Evolutionary conservation across 2,888 invertebrate genomes (phyloP).

Genomic region (Nomada fucata): DNA sequence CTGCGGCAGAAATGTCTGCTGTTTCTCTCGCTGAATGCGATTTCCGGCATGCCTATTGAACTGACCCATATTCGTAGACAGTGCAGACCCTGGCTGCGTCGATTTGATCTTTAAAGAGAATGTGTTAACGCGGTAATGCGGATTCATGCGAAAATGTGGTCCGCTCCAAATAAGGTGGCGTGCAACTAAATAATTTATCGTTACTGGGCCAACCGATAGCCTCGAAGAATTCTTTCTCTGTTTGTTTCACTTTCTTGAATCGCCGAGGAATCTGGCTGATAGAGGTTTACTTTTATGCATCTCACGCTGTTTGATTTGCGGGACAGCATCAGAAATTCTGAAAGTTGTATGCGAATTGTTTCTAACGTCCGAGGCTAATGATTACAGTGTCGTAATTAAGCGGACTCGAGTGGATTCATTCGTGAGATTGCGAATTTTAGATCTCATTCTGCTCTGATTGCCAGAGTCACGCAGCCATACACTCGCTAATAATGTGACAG

Average conservation of each 20-base stretch:
- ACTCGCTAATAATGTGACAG: constrained; percentile 61
- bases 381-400: constrained; percentile 39
- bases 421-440: constrained; percentile 56
- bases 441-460: constrained; percentile 69
- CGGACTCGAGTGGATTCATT: constrained; percentile 45
- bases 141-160: background rate
- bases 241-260: background rate
- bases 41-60: constrained; percentile 45
- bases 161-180: background rate
- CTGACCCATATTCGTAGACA: constrained; percentile 31
- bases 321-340: background rate
- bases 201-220: too few relatives aligned
- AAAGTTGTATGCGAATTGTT: constrained; percentile 7
- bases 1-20: constrained; percentile 47
- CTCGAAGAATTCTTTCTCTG: background rate
- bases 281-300: background rate
- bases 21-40: constrained; percentile 34
- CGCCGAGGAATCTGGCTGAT: too few relatives aligned
- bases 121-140: background rate
- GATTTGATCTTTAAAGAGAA: constrained; percentile 14
- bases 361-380: constrained; percentile 16
- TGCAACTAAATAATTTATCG: background rate
- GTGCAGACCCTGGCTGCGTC: background rate
- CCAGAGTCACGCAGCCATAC: constrained; percentile 68
- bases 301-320: background rate